These are phyloP conservation scores for Zophobas atratus DNA, from an alignment of 1,140 invertebrate genomes.

Conservation along the genomic window DNA sequence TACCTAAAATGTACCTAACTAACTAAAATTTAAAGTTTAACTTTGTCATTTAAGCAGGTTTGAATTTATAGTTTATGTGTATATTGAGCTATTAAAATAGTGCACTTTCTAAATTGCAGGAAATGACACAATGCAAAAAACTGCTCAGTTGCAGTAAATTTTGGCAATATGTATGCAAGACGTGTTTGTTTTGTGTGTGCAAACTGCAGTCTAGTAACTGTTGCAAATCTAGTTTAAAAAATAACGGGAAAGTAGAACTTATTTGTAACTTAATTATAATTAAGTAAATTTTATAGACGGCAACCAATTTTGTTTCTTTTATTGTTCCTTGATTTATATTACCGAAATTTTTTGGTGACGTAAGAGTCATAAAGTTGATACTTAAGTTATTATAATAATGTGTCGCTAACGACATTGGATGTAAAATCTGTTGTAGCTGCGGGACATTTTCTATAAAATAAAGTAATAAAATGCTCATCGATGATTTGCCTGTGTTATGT, in stretches of 20 bases:
- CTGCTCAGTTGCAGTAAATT: no score
- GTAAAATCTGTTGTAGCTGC: constrained; percentile 7
- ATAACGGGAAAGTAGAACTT: not conserved
- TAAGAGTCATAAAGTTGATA: constrained; percentile 22
- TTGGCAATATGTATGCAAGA: no score
- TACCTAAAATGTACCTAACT: no score
- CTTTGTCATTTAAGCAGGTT: no score
- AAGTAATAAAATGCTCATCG: constrained; percentile 10
- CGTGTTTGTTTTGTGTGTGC: no score
- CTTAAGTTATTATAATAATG: constrained; percentile 12
- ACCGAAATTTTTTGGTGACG: constrained; percentile 12
- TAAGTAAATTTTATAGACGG: not conserved
- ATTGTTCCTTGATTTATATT: not conserved
- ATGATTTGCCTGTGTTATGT: not conserved
- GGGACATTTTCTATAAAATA: constrained; percentile 21
- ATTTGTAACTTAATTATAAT: not conserved
- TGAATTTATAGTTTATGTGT: no score
- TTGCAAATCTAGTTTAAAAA: not conserved
- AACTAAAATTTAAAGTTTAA: no score
- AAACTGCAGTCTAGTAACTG: no score
- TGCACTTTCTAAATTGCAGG: no score
- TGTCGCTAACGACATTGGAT: constrained; percentile 23
- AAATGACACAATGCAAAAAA: no score
- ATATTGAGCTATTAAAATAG: no score
- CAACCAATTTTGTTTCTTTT: not conserved